Evolutionary conservation across 2,888 invertebrate genomes (phyloP).

Genomic region (Antheraea yamamai): DNA sequence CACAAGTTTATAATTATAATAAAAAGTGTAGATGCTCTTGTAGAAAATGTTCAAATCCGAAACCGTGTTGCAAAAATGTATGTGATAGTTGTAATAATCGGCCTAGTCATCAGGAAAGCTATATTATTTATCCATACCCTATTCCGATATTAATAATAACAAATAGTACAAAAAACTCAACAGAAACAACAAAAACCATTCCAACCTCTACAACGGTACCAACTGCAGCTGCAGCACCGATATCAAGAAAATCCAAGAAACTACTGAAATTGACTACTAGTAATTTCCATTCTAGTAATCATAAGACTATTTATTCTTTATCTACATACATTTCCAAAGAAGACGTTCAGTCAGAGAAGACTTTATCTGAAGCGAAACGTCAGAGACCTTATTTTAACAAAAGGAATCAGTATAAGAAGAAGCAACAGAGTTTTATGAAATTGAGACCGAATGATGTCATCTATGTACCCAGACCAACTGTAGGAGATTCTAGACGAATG

Average conservation of each 20-base stretch:
- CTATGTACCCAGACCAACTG: not conserved
- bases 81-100: slow-evolving; percentile 28
- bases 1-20: not conserved
- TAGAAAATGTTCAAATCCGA: slow-evolving; percentile 27
- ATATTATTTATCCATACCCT: slow-evolving; percentile 31
- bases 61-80: slow-evolving; percentile 28
- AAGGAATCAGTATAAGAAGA: not conserved
- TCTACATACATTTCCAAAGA: not conserved
- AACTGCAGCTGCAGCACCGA: not conserved
- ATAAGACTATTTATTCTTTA: not conserved
- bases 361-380: not conserved
- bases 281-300: not conserved
- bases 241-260: not conserved
- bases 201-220: not conserved
- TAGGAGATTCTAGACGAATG: not conserved
- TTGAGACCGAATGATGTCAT: slow-evolving; percentile 3
- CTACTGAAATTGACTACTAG: not conserved
- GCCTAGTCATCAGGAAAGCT: slow-evolving; percentile 6
- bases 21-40: slow-evolving; percentile 31
- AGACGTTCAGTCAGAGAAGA: not conserved
- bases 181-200: not conserved
- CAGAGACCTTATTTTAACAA: not conserved
- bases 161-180: not conserved
- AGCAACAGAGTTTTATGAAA: slow-evolving; percentile 1
- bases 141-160: slow-evolving; percentile 26